phyloP scores from a whole-genome alignment of 2,888 invertebrate species.

The Parnassius orleans region DNA sequence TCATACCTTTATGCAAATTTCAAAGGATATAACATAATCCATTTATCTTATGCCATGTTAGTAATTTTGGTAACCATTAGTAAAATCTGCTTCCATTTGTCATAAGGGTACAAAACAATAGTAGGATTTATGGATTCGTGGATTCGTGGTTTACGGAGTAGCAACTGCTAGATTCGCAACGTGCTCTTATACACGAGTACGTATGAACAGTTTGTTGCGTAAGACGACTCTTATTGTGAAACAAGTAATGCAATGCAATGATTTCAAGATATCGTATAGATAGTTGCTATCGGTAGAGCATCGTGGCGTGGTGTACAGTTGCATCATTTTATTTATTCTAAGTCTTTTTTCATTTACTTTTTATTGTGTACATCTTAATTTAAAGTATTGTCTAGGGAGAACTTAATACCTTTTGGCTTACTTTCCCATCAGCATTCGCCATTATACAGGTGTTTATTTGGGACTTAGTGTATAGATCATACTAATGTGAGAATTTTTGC shows the following conservation, averaged over 20 bases:
- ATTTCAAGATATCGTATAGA: slow-evolving; percentile 4
- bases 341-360: too few species aligned
- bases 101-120: slow-evolving; percentile 31
- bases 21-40: slow-evolving; percentile 1
- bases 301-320: too few species aligned
- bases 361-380: too few species aligned
- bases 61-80: slow-evolving; percentile 18
- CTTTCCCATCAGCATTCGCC: too few species aligned
- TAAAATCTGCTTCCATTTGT: slow-evolving; percentile 19
- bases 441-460: too few species aligned
- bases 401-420: too few species aligned
- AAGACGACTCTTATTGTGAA: slow-evolving; percentile 12
- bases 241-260: slow-evolving; percentile 9
- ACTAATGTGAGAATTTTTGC: too few species aligned
- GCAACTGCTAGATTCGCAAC: not conserved
- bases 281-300: not conserved
- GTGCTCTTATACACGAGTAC: not conserved
- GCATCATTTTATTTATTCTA: too few species aligned
- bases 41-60: slow-evolving; percentile 15
- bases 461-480: too few species aligned
- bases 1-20: slow-evolving; percentile 3
- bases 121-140: slow-evolving; percentile 33
- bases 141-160: slow-evolving; percentile 22
- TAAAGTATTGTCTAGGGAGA: too few species aligned
- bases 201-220: slow-evolving; percentile 2